phyloP scores from a whole-genome alignment of 2,113 vertebrate species.

The Passer montanus region DNA sequence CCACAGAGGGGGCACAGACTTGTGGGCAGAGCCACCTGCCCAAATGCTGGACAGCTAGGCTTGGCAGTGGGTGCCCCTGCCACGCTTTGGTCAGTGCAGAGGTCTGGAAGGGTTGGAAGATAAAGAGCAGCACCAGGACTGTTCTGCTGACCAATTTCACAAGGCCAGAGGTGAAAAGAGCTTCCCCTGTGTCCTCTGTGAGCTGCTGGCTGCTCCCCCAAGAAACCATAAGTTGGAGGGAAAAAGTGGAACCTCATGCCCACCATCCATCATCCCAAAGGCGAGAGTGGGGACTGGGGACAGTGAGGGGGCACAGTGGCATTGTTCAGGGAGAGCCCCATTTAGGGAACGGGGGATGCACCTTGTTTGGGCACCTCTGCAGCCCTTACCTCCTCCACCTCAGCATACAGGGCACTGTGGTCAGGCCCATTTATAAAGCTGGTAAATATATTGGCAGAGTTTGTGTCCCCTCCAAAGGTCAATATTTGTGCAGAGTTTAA shows the following conservation, averaged over 20 bases:
- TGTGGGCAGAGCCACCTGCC: not conserved
- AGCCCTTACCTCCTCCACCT: slow-evolving; percentile 58
- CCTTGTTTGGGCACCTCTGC: not conserved
- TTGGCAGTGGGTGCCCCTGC: not conserved
- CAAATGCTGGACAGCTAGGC: not conserved
- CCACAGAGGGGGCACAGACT: accelerated
- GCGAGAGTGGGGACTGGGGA: not conserved
- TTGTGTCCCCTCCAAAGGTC: slow-evolving; percentile 84
- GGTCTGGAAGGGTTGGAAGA: not conserved
- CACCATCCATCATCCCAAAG: not conserved
- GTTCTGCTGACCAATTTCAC: not conserved
- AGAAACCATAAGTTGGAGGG: not conserved
- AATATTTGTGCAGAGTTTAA: slow-evolving; percentile 87
- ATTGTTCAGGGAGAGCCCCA: not conserved
- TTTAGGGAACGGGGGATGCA: not conserved
- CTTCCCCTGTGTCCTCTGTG: not conserved
- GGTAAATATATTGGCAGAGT: slow-evolving; percentile 79
- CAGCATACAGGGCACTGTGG: slow-evolving; percentile 73
- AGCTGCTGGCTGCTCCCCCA: not conserved
- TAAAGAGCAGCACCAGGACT: not conserved
- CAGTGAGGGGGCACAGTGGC: not conserved
- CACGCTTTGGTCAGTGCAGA: not conserved
- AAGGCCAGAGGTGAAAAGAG: not conserved
- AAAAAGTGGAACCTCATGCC: not conserved
- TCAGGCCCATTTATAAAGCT: slow-evolving; percentile 83